Evolutionary conservation across 2,888 invertebrate genomes (phyloP).

Genomic region (Pseudanteris insignis): DNA sequence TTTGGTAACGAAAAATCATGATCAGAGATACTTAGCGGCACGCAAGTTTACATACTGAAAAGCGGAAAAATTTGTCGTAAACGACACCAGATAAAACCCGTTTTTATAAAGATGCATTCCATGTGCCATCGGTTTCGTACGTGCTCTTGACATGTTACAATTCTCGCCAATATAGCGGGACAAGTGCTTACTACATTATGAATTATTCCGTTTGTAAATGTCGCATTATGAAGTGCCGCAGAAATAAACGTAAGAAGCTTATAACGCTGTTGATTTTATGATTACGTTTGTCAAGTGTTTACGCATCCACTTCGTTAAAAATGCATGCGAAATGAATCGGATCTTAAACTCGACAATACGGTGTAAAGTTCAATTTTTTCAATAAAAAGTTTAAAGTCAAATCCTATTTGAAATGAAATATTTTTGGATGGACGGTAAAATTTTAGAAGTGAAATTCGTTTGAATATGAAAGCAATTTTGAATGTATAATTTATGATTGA

Average conservation of each 20-base stretch:
- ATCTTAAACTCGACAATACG: too few species aligned
- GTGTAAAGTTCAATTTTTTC: too few species aligned
- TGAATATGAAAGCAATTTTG: too few species aligned
- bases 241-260: conserved; percentile 15
- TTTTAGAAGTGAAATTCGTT: too few species aligned
- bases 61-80: conserved; percentile 2
- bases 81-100: conserved; percentile 16
- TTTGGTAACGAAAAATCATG: too few species aligned
- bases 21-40: too few species aligned
- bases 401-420: too few species aligned
- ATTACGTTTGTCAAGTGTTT: conserved; percentile 15
- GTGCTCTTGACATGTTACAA: conserved; percentile 36
- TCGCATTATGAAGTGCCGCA: conserved; percentile 43
- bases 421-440: too few species aligned
- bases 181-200: conserved; percentile 46
- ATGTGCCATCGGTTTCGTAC: conserved; percentile 32
- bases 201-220: conserved; percentile 46
- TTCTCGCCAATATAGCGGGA: conserved; percentile 14
- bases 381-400: too few species aligned
- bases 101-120: conserved; percentile 23
- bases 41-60: too few species aligned
- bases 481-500: too few species aligned
- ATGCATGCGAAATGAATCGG: too few species aligned
- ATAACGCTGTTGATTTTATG: conserved; percentile 2
- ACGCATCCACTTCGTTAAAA: conserved; percentile 5